Evolutionary conservation across 2,113 vertebrate species (phyloP), one percentile per base, ranked within the genome.

Genomic region (Camelus bactrianus): DNA sequence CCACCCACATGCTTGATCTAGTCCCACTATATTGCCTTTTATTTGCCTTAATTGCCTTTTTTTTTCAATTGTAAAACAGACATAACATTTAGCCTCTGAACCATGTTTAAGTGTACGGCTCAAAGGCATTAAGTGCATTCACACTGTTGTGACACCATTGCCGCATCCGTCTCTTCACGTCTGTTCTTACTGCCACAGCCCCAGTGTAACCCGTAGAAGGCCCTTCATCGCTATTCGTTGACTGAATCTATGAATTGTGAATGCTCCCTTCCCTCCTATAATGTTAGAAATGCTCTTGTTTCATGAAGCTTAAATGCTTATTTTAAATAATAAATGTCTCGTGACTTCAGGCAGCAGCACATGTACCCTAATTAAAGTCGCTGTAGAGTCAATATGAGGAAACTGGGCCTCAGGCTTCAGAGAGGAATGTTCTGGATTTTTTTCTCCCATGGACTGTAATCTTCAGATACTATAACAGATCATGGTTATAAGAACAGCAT

Each of bases 401-500:
- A 81, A 89, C 5, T 8, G 2, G 14, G 35, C 14, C 20, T 35
- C 24, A 12, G 15, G 28, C 69, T 75, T 83, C 76, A 79, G 92
- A 67, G 92, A 96, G 26, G 5, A 73, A 35, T 30, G 42, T 62
- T 75, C 50, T 75, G 62, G 35, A 76, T 62, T 79, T 89, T 70
- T 70, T 77, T 52, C 56, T 64, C 42, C 85, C 48, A 60, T 52
- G 20, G 17, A 82, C 46, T 81, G 1, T 52, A 89, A 89, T 81
- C 12, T 46, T 82, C 82, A 67, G 46, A 15, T 28, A 89, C 46
- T 81, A 85, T 46, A 86, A 85, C 38, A 94, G 75, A 87, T 85
- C 14, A 52, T 5, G 72, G 42, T 54, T 32, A 86, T n/a, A 52
- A 76, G 89, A 81, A 89, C 17, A 85, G 65, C 64, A 70, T 30